phyloP scores from a whole-genome alignment of 2,888 invertebrate genomes.

The Byasa hedistus region DNA sequence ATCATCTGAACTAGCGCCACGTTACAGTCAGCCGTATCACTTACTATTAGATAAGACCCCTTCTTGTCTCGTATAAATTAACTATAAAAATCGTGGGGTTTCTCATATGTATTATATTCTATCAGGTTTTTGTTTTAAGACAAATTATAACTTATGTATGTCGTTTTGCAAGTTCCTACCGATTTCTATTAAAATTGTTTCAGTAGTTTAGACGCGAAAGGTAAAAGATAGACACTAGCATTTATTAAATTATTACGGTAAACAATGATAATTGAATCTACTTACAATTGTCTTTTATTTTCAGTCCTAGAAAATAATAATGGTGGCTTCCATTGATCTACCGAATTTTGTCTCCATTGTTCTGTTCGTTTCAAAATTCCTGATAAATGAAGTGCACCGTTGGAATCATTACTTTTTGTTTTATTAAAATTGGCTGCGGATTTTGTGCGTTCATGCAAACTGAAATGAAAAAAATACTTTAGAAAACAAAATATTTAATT shows the following conservation, averaged over 20 bases:
- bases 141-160: too few relatives aligned
- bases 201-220: too few relatives aligned
- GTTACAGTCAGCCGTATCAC: too few relatives aligned
- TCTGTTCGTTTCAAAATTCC: slow-evolving; percentile 46
- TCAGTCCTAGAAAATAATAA: background rate
- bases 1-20: too few relatives aligned
- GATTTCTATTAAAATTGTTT: too few relatives aligned
- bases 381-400: background rate
- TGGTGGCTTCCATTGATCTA: slow-evolving; percentile 27
- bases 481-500: too few relatives aligned
- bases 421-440: background rate
- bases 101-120: too few relatives aligned
- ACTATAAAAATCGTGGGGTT: too few relatives aligned
- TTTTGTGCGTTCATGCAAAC: background rate
- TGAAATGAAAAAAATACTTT: background rate
- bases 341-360: slow-evolving; percentile 54
- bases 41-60: too few relatives aligned
- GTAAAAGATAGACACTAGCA: background rate
- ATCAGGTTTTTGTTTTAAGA: too few relatives aligned
- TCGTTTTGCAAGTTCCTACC: too few relatives aligned
- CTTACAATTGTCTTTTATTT: slow-evolving; percentile 25
- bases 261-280: background rate
- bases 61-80: too few relatives aligned
- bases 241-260: background rate
- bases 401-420: background rate